These are phyloP conservation scores for Lipophrys pholis DNA, from an alignment of 2,113 vertebrate species.

Conservation along the genomic window DNA sequence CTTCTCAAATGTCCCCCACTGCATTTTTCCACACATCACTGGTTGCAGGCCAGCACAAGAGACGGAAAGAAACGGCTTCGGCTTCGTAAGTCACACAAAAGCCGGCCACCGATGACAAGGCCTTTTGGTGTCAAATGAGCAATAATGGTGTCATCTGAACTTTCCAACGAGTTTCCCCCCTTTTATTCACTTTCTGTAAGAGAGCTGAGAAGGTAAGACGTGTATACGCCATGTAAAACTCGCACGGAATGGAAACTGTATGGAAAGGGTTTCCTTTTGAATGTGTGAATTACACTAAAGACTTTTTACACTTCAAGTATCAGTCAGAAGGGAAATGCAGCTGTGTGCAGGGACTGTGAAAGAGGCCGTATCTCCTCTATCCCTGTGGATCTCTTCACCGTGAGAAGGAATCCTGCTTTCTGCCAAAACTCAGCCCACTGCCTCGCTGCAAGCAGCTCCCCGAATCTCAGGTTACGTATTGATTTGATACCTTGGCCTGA, in stretches of 20 bases:
- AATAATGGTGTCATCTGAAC: constrained; percentile 36
- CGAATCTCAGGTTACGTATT: constrained; percentile 62
- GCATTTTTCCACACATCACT: constrained; percentile 39
- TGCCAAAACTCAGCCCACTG: constrained; percentile 42
- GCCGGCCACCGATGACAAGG: constrained; percentile 36
- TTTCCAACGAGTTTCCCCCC: constrained; percentile 19
- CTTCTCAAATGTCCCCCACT: constrained; percentile 67
- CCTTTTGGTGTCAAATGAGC: constrained; percentile 49
- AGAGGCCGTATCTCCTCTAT: not conserved
- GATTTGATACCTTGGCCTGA: constrained; percentile 75
- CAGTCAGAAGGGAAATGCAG: not conserved
- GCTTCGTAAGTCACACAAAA: constrained; percentile 43
- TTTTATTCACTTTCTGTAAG: constrained; percentile 19
- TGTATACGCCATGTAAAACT: constrained; percentile 17
- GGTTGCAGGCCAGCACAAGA: constrained; percentile 20
- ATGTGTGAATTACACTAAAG: not conserved
- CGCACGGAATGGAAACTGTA: not conserved
- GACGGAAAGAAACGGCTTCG: constrained; percentile 26
- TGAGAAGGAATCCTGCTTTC: constrained; percentile 42
- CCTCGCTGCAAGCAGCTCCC: constrained; percentile 6
- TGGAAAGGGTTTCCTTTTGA: not conserved
- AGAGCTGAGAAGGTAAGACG: constrained; percentile 39
- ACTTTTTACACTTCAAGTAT: not conserved
- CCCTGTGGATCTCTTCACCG: constrained; percentile 25
- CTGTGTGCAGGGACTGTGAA: not conserved